These are phyloP conservation scores for Periophthalmus magnuspinnatus DNA, from an alignment of 2,797 vertebrate genomes.

Conservation along the genomic window DNA sequence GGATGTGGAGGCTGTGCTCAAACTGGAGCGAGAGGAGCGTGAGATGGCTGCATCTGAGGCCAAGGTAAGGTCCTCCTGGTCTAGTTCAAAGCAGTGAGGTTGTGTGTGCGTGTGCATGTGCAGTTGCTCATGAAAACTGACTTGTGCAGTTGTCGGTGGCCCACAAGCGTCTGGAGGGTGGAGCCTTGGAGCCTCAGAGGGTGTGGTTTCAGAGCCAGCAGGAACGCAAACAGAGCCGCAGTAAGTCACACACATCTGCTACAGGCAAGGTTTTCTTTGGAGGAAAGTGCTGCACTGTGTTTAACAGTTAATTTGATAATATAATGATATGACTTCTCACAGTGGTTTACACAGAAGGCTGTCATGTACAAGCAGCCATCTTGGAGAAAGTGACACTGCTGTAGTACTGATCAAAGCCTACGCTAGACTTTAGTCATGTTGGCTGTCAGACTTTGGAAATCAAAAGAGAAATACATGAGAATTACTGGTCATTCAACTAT, in stretches of 20 bases:
- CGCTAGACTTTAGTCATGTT: no score
- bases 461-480: no score
- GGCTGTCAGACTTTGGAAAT: no score
- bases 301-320: no score
- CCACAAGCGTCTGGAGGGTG: slow-evolving; percentile 83
- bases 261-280: background rate
- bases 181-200: slow-evolving; percentile 71
- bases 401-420: no score
- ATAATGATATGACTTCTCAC: no score
- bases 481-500: no score
- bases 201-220: slow-evolving; percentile 94
- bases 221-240: slow-evolving; percentile 90
- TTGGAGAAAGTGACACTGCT: no score
- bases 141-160: slow-evolving; percentile 84
- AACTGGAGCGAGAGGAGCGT: slow-evolving; percentile 89
- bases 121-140: background rate
- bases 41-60: slow-evolving; percentile 89
- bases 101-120: background rate
- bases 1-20: slow-evolving; percentile 88
- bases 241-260: slow-evolving; percentile 71
- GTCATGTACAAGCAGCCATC: no score
- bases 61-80: slow-evolving; percentile 65
- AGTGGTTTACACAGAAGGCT: no score
- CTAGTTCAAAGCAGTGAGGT: background rate
- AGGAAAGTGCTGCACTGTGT: no score